Conservation (phyloP, 1,140 invertebrate genomes). For the Alviniconcha marisindica region DNA sequence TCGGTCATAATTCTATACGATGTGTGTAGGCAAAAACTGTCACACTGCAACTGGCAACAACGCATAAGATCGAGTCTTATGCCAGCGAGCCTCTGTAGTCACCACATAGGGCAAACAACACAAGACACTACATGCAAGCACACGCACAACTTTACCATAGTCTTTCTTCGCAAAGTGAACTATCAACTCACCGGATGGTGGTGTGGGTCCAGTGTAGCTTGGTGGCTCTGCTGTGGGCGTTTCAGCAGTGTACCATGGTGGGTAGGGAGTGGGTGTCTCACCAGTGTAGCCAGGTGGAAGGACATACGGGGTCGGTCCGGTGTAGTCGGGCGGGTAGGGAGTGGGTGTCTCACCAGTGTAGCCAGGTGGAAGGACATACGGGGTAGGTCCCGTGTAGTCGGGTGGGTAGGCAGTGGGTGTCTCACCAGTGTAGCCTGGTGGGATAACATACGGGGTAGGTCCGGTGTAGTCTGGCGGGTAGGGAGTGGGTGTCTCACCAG, state of each 20-base stretch:
- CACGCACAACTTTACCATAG: too few species aligned
- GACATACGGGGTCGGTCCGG: conserved; percentile 2
- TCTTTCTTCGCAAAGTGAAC: too few species aligned
- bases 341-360: conserved; percentile 5
- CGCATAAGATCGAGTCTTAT: too few species aligned
- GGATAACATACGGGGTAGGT: neutral
- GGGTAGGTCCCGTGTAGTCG: neutral
- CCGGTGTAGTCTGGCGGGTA: neutral
- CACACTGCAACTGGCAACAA: too few species aligned
- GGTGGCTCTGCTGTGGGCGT: neutral
- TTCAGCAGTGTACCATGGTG: neutral
- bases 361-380: neutral
- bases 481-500: conserved; percentile 4
- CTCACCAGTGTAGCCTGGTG: neutral
- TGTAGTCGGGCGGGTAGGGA: conserved; percentile 9
- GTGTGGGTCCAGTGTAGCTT: neutral
- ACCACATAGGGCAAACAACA: too few species aligned
- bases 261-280: conserved; percentile 15
- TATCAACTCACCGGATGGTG: conserved; percentile 21
- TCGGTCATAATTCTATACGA: too few species aligned
- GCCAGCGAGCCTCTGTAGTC: too few species aligned
- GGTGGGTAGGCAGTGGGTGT: conserved; percentile 24
- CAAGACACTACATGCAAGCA: too few species aligned
- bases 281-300: conserved; percentile 1
- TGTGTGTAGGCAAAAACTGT: too few species aligned